Conservation (phyloP, 2,113 vertebrate species). For the Turnix velox region DNA sequence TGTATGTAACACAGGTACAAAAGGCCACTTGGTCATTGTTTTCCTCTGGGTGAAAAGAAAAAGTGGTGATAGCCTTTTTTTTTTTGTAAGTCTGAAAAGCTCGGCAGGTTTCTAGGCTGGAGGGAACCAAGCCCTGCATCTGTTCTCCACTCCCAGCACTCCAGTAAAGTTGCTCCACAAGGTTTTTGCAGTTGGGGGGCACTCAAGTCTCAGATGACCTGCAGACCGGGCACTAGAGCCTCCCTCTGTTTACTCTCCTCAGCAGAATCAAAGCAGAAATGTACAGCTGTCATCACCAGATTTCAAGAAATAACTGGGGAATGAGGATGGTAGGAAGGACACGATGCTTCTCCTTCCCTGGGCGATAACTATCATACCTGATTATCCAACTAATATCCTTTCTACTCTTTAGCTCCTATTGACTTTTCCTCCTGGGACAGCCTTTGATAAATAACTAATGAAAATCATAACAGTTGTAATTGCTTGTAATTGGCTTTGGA, state of each 20-base stretch:
- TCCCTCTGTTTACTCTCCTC: not conserved
- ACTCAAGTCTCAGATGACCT: accelerated
- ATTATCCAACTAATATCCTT: not conserved
- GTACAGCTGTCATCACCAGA: not conserved
- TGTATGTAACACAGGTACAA: accelerated
- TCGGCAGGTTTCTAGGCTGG: not conserved
- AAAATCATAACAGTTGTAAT: not conserved
- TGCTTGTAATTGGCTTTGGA: not conserved
- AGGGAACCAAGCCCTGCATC: not conserved
- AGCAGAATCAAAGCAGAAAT: not conserved
- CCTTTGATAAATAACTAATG: not conserved
- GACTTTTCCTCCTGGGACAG: not conserved
- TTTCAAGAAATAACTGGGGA: not conserved
- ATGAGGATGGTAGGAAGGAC: not conserved
- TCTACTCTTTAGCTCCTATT: not conserved
- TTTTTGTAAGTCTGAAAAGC: not conserved
- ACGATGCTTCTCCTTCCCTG: not conserved
- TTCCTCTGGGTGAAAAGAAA: not conserved
- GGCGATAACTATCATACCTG: not conserved
- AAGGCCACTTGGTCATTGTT: not conserved
- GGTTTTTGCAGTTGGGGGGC: not conserved
- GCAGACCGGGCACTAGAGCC: not conserved
- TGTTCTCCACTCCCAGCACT: not conserved
- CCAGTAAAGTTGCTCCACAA: not conserved
- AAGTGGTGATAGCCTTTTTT: not conserved